These are phyloP conservation scores for Hipparchia sbordonii DNA, from an alignment of 2,888 invertebrate species.

Conservation along the genomic window DNA sequence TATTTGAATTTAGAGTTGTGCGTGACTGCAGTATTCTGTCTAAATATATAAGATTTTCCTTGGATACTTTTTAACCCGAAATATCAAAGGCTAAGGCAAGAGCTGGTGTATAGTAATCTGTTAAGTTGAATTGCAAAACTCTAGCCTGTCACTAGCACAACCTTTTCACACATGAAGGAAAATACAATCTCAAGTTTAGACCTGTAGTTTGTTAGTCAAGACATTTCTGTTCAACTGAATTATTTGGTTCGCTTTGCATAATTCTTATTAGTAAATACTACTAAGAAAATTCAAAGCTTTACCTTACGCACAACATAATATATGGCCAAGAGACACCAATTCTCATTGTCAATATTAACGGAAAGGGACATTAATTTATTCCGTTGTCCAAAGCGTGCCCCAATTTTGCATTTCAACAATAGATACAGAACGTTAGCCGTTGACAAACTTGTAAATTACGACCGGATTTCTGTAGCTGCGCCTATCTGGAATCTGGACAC, in stretches of 20 bases:
- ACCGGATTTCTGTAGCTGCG: constrained; percentile 36
- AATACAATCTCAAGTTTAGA: too few relatives aligned
- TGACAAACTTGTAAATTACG: constrained; percentile 34
- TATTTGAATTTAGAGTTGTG: background rate
- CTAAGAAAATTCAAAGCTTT: background rate
- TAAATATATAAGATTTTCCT: background rate
- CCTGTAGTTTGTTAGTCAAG: too few relatives aligned
- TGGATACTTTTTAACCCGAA: too few relatives aligned
- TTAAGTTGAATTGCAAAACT: too few relatives aligned
- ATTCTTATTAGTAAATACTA: background rate
- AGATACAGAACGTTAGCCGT: constrained; percentile 32
- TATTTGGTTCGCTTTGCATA: background rate
- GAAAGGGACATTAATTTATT: constrained; percentile 32
- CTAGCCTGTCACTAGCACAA: too few relatives aligned
- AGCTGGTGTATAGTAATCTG: too few relatives aligned
- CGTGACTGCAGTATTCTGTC: background rate
- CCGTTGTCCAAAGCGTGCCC: constrained; percentile 23
- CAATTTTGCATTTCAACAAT: constrained; percentile 33
- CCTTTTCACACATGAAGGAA: too few relatives aligned
- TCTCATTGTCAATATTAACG: constrained; percentile 23
- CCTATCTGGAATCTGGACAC: constrained; percentile 37
- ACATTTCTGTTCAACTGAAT: background rate
- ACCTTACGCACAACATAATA: constrained; percentile 13
- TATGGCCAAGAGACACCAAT: constrained; percentile 17
- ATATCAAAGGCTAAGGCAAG: too few relatives aligned